Base-by-base conservation (phyloP, 2,113 vertebrate species). In the Mesitornis unicolor region DNA sequence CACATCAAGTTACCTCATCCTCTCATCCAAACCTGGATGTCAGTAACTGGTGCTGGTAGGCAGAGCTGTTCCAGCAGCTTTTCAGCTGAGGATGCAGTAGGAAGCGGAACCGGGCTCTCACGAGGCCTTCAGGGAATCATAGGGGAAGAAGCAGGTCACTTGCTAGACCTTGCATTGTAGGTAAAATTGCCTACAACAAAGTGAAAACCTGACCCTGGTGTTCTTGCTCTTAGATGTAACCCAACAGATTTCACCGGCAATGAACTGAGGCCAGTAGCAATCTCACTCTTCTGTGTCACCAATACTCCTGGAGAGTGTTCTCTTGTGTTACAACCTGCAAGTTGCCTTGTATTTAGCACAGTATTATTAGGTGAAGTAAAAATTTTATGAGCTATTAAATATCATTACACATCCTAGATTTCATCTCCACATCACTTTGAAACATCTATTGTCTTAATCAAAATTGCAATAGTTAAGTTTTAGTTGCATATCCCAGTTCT, bases 141-240 rank as follows among this genome's bases (percentile, higher is more conserved):
- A 5, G 28, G n/a, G n/a, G n/a, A n/a, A 71, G 36, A 13, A 69
- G 7, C 38, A 70, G 22, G 36, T 57, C 17, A 45, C 13, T 26
- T 24, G 13, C 8, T n/a, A 53, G 67, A 38, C 20, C 16, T 16
- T 0, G 0, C 8, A n/a, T n/a, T n/a, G 22, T 6, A 40, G 11
- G 15, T 48, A 45, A 57, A 90, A 65, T 40, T 22, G 57, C 16
- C 8, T 0, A 10, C 15, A 68, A 51, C 8, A 2, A 74, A 77
- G 59, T 6, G 15, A 77, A 88, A 89, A 38, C 14, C 20, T 17
- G 12, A 86, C 8, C 20, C 36, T 25, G 28, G 12, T 1, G 0
- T 31, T 65, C 53, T 14, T 53, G 19, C n/a, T 88, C 8, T 76
- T 42, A 36, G 9, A 38, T 65, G 16, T 63, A 84, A 80, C 9